Conservation (phyloP, 2,113 vertebrate genomes). For the Neolamprologus longior region DNA sequence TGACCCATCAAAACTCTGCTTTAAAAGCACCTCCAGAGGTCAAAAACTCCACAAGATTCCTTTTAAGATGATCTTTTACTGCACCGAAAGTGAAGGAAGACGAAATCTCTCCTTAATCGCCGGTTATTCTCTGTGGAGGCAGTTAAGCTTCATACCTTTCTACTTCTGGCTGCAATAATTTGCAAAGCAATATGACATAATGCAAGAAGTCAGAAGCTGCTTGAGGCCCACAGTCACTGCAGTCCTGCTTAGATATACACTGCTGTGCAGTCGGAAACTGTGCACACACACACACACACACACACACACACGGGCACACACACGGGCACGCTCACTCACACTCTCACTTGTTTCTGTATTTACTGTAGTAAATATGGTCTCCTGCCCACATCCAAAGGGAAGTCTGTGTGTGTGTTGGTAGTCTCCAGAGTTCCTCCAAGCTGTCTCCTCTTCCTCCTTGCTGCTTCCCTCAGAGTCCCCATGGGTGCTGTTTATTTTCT, state of each 20-base stretch:
- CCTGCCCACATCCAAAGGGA: neutral
- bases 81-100: neutral
- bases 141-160: neutral
- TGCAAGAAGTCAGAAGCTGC: conserved; percentile 13
- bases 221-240: neutral
- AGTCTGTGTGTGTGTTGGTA: neutral
- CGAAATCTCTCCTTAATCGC: neutral
- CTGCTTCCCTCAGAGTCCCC: conserved; percentile 1
- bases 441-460: conserved; percentile 5
- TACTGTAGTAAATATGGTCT: conserved; percentile 29
- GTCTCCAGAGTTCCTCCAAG: conserved; percentile 12
- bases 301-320: neutral
- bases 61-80: neutral
- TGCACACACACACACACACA: neutral
- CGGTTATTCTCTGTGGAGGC: neutral
- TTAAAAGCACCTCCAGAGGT: neutral
- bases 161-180: neutral
- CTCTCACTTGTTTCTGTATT: conserved; percentile 6
- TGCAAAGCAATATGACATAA: neutral
- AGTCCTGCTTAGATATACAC: conserved; percentile 28
- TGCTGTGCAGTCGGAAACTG: neutral
- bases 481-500: neutral
- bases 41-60: neutral
- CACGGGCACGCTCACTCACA: neutral
- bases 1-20: neutral